These are phyloP conservation scores for Emydura subglobosa DNA, from an alignment of 2,113 vertebrate genomes.

Conservation along the genomic window DNA sequence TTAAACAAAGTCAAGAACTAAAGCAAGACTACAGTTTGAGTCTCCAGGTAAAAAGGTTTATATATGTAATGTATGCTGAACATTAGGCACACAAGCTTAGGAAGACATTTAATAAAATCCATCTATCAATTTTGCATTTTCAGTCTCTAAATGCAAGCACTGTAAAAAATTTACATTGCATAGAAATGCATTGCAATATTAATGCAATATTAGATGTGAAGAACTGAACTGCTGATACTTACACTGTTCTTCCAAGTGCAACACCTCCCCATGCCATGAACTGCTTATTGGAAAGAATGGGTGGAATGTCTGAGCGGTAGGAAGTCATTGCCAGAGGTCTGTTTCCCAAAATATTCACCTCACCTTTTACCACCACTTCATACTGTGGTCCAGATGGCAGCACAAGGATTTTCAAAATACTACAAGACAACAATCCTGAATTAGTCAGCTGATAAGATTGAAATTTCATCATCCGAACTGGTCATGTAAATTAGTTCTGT, in stretches of 20 bases:
- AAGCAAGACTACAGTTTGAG: neutral
- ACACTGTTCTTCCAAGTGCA: constrained; percentile 89
- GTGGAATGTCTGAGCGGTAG: constrained; percentile 79
- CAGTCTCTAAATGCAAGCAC: neutral
- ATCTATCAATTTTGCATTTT: neutral
- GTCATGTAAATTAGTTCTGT: neutral
- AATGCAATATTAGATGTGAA: neutral
- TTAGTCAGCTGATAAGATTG: neutral
- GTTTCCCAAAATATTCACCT: constrained; percentile 60
- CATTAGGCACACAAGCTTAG: neutral
- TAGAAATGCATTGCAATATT: neutral
- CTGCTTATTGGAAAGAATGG: constrained; percentile 96
- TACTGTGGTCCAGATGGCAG: constrained; percentile 94
- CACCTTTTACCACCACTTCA: constrained; percentile 91
- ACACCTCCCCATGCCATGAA: constrained; percentile 95
- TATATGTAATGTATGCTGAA: neutral
- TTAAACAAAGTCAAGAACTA: neutral
- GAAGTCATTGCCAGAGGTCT: constrained; percentile 39
- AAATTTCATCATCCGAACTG: neutral
- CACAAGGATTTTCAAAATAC: constrained; percentile 92
- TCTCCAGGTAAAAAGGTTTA: neutral
- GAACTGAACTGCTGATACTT: constrained; percentile 68
- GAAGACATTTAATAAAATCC: neutral
- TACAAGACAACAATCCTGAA: constrained; percentile 62
- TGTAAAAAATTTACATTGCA: neutral